Percentiles rank a stretch among this genome's conserved stretches.
Evolutionary conservation across 2,888 invertebrate species (phyloP).

Genomic region (Tetrapedia diversipes): DNA sequence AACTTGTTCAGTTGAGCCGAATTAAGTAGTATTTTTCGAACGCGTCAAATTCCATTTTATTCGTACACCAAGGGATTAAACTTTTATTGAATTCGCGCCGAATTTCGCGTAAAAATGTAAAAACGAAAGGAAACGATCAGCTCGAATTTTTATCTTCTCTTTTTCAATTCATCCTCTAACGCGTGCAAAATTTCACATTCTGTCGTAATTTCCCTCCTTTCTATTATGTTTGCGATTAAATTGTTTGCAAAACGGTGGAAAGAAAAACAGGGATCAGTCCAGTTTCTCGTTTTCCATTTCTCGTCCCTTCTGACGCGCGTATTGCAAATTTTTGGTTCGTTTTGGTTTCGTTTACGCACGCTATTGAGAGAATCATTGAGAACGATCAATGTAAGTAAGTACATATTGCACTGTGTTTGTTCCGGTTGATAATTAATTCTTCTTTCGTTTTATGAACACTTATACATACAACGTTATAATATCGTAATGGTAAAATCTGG

Average conservation of each 20-base stretch:
- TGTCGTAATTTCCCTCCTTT: too few species aligned
- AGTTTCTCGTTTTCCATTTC: neutral
- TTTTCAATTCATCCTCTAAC: too few species aligned
- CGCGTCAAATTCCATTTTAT: too few species aligned
- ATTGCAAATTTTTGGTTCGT: neutral
- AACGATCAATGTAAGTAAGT: slow-evolving; percentile 54
- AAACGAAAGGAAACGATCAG: slow-evolving; percentile 21
- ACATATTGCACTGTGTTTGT: slow-evolving; percentile 64
- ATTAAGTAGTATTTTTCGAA: too few species aligned
- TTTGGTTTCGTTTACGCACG: slow-evolving; percentile 14
- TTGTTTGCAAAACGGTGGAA: too few species aligned
- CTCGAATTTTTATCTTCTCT: slow-evolving; percentile 17
- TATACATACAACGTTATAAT: slow-evolving; percentile 68
- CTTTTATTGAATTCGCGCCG: neutral
- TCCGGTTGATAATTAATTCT: slow-evolving; percentile 54
- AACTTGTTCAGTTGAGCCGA: too few species aligned
- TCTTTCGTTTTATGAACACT: slow-evolving; percentile 58
- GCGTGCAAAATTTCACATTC: too few species aligned
- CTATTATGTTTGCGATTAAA: too few species aligned
- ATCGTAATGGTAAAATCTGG: slow-evolving; percentile 69
- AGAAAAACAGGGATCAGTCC: too few species aligned
- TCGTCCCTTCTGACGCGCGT: too few species aligned
- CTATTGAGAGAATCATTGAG: slow-evolving; percentile 47
- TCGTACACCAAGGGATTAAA: too few species aligned
- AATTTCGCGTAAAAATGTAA: slow-evolving; percentile 6